phyloP scores from a whole-genome alignment of 2,888 invertebrate species.

The Nemoura dubitans region DNA sequence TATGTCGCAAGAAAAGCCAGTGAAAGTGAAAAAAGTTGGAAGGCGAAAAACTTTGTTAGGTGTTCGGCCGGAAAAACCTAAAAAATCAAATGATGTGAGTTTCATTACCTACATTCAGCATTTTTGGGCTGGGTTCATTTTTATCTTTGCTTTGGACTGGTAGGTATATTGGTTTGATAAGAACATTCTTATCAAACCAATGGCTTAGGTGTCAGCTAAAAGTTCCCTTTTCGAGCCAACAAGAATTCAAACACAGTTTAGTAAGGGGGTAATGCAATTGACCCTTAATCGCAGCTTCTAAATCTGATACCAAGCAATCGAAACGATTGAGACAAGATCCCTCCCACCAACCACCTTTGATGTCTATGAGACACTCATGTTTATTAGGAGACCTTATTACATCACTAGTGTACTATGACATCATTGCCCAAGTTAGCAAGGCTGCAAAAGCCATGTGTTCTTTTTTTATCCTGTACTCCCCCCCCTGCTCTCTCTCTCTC shows the following conservation, averaged over 20 bases:
- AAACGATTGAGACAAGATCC: background rate
- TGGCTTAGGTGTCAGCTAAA: too few species aligned
- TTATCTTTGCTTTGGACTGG: background rate
- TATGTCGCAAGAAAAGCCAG: background rate
- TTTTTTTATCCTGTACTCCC: background rate
- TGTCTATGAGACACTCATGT: background rate
- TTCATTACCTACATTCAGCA: background rate
- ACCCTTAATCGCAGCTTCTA: too few species aligned
- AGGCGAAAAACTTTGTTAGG: conserved; percentile 16
- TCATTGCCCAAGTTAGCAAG: background rate
- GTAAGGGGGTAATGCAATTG: too few species aligned
- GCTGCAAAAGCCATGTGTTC: background rate
- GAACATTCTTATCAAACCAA: background rate
- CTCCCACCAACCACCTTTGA: background rate
- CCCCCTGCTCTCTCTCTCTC: background rate
- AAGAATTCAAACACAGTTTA: too few species aligned
- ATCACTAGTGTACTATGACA: background rate
- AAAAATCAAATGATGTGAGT: background rate
- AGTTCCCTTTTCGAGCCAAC: too few species aligned
- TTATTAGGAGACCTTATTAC: background rate
- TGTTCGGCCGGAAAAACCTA: background rate
- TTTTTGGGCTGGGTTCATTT: background rate
- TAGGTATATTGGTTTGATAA: background rate
- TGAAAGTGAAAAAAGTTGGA: background rate
- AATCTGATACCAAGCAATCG: background rate